Base-by-base conservation (phyloP, 2,113 vertebrate genomes). In the Rhinichthys klamathensis region DNA sequence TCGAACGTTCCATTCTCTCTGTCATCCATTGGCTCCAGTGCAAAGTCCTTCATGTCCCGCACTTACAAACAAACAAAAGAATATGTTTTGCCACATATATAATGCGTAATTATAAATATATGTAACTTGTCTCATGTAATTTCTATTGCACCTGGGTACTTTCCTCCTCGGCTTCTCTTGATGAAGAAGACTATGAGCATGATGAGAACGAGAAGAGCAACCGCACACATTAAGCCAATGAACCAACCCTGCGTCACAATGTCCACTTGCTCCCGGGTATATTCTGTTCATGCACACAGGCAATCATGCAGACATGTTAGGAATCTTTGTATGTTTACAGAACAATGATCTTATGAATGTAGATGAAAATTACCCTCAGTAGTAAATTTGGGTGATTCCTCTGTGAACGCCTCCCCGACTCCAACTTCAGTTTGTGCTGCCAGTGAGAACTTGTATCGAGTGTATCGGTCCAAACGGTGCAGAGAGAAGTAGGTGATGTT, bases 181-280 rank as follows among this genome's bases (percentile, higher is more conserved):
- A 99, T 99, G 93, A 99, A 99, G 87, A 98, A 99, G 74, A 99
- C 98, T 0, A 98, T 96, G 75, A 99, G 93, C 8, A 99, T 95
- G 89, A 98, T 98, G 82, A 99, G 96, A 67, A 99, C 97, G 6
- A 99, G 94, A n/a, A 99, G 96, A 46, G 97, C 97, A 9, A 99
- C 95, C 46, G 97, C 98, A 8, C 98, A 99, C 98, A 99, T 99
- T 60, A 99, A 95, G 70, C 98, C 98, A 3, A 99, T 99, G 94
- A 99, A 99, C 98, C 98, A 99, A 88, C 98, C 98, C 91, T 99
- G 96, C 3, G 98, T 99, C 73, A 97, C 94, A 63, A 99, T 97
- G 95, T 99, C 97, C 49, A 97, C 96, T 69, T 98, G 98, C 82
- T 97, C 97, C 91, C 96, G 96, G 89, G 95, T 95, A 74, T 95